Base-by-base conservation (phyloP, 2,888 invertebrate species). In the Rosalia funebris region DNA sequence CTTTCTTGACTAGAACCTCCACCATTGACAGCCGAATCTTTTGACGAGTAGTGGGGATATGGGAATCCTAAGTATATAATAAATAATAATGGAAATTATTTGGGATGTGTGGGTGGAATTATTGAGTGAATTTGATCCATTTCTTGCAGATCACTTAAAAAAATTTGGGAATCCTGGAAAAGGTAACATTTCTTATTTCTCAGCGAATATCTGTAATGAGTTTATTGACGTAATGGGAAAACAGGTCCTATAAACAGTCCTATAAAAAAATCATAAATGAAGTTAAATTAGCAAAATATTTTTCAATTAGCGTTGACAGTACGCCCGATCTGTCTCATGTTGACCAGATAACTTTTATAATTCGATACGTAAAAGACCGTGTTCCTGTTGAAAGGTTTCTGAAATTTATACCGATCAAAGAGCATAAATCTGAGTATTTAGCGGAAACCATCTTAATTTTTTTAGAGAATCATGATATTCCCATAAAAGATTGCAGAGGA, bases 341-440 rank as follows among this genome's bases (percentile, higher is more conserved):
- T 54, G 44, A 54, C 32, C 44, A 34, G 17, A 5, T 54, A 31
- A 25, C 32, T 16, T 44, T 54, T 5, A 25, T 46, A 2, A 20
- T 46, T 46, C 3, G 46, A 14, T 46, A 46, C 19, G 46, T 46
- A 20, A 46, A 46, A 46, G 46, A 15, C 46, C n/a, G 46, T 9
- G 34, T 31, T 14, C 32, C 54, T 32, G 44, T 44, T 54, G 32
- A 54, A 34, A 54, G 32, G 11, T 54, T 54, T 44, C 17, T 42
- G 44, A 31, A 42, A 42, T 54, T 54, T 36, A 58, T 71, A 31
- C 66, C 68, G 57, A 73, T 70, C 37, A 50, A 60, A 37, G 72
- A 71, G 17, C 76, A 78, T 65, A 75, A 71, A 65, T 52, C 72
- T 44, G 41, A 76, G 62, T 68, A 77, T 54, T 60, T 78, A 61